Evolutionary conservation across 2,113 vertebrate species (phyloP), one percentile per base, ranked within the genome.

Genomic region (Periophthalmodon schlosseri): DNA sequence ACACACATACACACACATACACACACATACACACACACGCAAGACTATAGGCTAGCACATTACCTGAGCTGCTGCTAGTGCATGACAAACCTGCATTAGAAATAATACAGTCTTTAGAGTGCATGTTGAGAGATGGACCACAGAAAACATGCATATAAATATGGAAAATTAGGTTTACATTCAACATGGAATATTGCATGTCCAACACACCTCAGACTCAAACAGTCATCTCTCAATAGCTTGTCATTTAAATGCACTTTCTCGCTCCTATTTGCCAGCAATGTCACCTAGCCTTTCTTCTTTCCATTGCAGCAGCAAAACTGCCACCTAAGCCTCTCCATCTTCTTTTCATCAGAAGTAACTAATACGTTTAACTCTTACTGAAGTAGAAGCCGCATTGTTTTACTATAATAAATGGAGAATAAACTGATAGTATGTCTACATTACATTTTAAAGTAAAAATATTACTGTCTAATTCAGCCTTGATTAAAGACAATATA

Each of bases 21-120:
- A 39, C 36, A 36, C 2, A 36, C 34, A 39, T 8, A n/a, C n/a
- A n/a, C n/a, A n/a, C n/a, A 28, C 2, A 28, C 28, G 3, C 28
- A 64, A 4, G 50, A 16, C 68, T 34, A 11, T 60, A 33, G 76
- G 18, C 54, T 60, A 67, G 10, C 77, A 7, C 57, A 13, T 65
- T 34, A 54, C 49, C 13, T 20, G 54, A 44, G 39, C 39, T 44
- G 39, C 39, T 44, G 39, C 39, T 44, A 11, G 39, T 44, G 39
- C 39, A 44, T 44, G 39, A 49, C 70, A 72, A 75, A 65, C 0
- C 78, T n/a, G 73, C 52, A 52, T 81, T 76, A 76, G 60, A 75
- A 86, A 34, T 28, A n/a, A 76, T 77, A 77, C 86, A 28, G 20
- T 21, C 6, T 56, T n/a, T 10, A 56, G 52, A 56, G 52, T 16